Conservation (phyloP, 2,888 invertebrate genomes). For the Torymus texanus region DNA sequence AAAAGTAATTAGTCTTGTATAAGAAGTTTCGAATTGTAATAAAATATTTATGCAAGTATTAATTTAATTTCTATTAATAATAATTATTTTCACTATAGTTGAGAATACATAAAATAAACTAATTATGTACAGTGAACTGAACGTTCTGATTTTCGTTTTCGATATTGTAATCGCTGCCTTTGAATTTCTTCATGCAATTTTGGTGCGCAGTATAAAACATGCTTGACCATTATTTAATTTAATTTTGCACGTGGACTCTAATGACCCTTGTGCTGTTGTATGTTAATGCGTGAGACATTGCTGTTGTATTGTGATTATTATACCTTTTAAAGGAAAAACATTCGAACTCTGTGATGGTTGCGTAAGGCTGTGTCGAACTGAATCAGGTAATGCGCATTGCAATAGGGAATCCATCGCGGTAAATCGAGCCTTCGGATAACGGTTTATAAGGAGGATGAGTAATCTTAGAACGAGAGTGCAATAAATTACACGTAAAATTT, state of each 20-base stretch:
- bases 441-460: constrained; percentile 43
- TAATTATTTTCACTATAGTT: too few relatives aligned
- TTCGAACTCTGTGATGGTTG: constrained; percentile 29
- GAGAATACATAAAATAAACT: neutral
- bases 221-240: constrained; percentile 31
- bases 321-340: constrained; percentile 12
- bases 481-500: neutral
- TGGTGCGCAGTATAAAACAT: constrained; percentile 28
- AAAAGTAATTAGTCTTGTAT: too few relatives aligned
- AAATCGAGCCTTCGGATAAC: constrained; percentile 53
- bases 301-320: constrained; percentile 37
- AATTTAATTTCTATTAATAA: too few relatives aligned
- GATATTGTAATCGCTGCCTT: constrained; percentile 33
- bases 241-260: constrained; percentile 37
- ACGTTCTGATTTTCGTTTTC: constrained; percentile 27
- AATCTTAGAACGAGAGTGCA: neutral
- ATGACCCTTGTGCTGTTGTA: constrained; percentile 35
- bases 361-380: constrained; percentile 40
- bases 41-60: too few relatives aligned
- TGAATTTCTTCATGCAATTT: constrained; percentile 39
- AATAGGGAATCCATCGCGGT: constrained; percentile 25
- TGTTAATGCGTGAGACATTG: constrained; percentile 50
- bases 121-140: constrained; percentile 11
- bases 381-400: constrained; percentile 44
- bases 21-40: too few relatives aligned